Conservation (phyloP, 2,797 vertebrate genomes). For the Pempheris klunzingeri region DNA sequence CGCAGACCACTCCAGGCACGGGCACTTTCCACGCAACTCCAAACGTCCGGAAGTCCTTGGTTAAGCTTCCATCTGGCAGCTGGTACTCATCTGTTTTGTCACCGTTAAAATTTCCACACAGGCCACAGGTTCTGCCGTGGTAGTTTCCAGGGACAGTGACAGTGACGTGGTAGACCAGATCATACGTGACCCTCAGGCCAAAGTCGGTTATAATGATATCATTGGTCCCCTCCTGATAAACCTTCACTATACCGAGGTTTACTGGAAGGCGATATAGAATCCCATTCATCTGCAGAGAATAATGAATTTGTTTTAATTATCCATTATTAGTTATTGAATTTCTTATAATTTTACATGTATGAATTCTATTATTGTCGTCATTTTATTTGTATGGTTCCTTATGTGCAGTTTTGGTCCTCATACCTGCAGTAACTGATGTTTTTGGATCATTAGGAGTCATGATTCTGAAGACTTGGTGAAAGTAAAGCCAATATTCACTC, state of each 20-base stretch:
- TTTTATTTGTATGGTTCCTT: neutral
- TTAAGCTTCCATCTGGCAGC: slow-evolving; percentile 75
- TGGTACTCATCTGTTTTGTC: slow-evolving; percentile 62
- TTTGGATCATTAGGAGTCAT: neutral
- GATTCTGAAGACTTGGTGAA: neutral
- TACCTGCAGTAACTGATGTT: neutral
- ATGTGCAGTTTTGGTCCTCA: neutral
- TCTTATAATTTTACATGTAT: neutral
- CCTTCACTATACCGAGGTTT: slow-evolving; percentile 55
- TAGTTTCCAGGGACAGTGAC: slow-evolving; percentile 76
- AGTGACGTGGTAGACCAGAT: slow-evolving; percentile 64
- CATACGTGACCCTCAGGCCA: slow-evolving; percentile 74
- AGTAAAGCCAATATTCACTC: neutral
- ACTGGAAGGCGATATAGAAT: slow-evolving; percentile 76
- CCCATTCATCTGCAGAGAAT: slow-evolving; percentile 76
- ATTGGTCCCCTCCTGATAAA: slow-evolving; percentile 51
- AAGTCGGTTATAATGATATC: slow-evolving; percentile 62
- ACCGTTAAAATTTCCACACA: slow-evolving; percentile 79
- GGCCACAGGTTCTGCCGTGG: slow-evolving; percentile 65
- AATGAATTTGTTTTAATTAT: neutral
- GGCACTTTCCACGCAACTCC: slow-evolving; percentile 60
- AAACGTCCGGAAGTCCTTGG: slow-evolving; percentile 68
- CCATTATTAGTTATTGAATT: too few species aligned
- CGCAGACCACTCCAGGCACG: slow-evolving; percentile 68
- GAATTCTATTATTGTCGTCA: neutral